These are phyloP conservation scores for Cryptomyrus ogoouensis DNA, from an alignment of 2,113 vertebrate genomes.

Conservation along the genomic window DNA sequence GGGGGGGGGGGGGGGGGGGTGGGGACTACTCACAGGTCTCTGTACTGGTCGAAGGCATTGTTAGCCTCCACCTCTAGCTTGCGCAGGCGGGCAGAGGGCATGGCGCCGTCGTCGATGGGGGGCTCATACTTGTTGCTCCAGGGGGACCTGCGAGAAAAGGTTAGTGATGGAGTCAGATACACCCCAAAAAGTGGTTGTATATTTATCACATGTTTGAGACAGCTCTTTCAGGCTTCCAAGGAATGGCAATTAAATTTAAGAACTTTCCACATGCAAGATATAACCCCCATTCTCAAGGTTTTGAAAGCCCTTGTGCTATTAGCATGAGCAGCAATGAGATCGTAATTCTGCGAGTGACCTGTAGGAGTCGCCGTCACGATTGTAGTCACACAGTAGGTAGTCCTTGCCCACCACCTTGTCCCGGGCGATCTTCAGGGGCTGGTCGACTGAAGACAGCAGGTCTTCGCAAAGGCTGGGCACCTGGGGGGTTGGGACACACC, in stretches of 20 bases:
- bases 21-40: constrained; percentile 81
- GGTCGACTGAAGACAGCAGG: constrained; percentile 96
- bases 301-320: background rate
- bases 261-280: background rate
- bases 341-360: constrained; percentile 61
- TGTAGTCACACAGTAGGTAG: constrained; percentile 97
- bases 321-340: background rate
- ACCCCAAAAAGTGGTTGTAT: background rate
- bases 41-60: constrained; percentile 98
- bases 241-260: background rate
- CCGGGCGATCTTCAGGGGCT: constrained; percentile 94
- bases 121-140: constrained; percentile 99
- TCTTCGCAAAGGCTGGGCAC: constrained; percentile 95
- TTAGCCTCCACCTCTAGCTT: constrained; percentile 98
- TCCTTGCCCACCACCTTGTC: constrained; percentile 97
- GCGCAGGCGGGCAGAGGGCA: constrained; percentile 91
- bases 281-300: background rate
- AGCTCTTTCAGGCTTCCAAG: background rate
- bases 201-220: background rate
- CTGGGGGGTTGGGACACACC: constrained; percentile 45
- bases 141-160: constrained; percentile 71
- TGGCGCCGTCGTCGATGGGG: constrained; percentile 94
- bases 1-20: constrained; percentile 13
- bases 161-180: background rate
- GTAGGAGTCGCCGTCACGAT: constrained; percentile 96